Base-by-base conservation (phyloP, 2,888 invertebrate species). In the Pediacus dermestoides region DNA sequence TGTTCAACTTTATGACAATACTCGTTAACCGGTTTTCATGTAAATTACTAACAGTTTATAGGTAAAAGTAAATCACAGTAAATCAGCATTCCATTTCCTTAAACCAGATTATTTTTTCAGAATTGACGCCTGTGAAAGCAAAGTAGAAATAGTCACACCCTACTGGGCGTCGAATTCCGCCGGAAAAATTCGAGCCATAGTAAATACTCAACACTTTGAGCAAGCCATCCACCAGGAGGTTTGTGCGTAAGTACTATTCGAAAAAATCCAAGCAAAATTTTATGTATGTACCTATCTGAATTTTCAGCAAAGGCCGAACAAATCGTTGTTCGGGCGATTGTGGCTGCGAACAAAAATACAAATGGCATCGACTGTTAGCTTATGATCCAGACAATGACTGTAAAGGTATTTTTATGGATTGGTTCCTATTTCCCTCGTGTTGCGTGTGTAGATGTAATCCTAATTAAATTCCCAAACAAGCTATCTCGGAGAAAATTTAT, bases 141-240 rank as follows among this genome's bases (percentile, higher is more conserved):
- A 90, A 67, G 82, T 89, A 27, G 92, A 93, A 70, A 90, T 93
- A 57, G 85, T 90, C 42, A 93, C 92, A 2, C 93, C 93, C 0
- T 93, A 91, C 63, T 93, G 92, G 92, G 92, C 92, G 3, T 83
- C 89, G 10, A 93, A 92, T 69, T 91, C 91, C 1, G 90, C 89
- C 10, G 88, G 90, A 34, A 91, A 92, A 72, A 80, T 91, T 38
- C 77, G 92, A 35, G 92, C 92, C 16, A 88, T 93, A 48, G 92
- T 93, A 33, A 93, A 93, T 67, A 93, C 91, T 6, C 90, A 91
- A 72, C 91, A 92, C 70, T 91, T 93, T 61, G 92, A 92, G 63
- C 92, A 93, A 68, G 92, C 92, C 32, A 91, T 93, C 58, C 92
- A 93, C 65, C 92, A 92, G 67, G 92, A 93, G 77, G 86, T 91